phyloP scores from a whole-genome alignment of 2,888 invertebrate species.

The Linnaemya vulpina region DNA sequence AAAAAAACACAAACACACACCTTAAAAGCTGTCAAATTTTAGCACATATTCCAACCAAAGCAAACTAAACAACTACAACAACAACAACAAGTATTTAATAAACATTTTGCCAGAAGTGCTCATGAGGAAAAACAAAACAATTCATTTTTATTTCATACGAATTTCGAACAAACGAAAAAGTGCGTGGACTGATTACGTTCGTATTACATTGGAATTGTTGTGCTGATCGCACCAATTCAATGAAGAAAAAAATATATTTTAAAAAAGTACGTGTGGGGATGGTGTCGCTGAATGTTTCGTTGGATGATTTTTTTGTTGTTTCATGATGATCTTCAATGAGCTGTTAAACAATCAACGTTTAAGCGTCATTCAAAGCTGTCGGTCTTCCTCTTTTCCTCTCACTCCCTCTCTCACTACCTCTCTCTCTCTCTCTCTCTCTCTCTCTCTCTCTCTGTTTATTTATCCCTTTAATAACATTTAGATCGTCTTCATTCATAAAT shows the following conservation, averaged over 20 bases:
- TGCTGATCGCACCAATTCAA: constrained; percentile 5
- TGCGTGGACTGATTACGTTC: constrained; percentile 71
- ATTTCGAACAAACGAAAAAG: constrained; percentile 57
- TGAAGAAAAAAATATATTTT: constrained; percentile 9
- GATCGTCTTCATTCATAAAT: constrained; percentile 58
- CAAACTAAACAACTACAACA: constrained; percentile 49
- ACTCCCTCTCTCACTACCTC: constrained; percentile 23
- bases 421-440: background rate
- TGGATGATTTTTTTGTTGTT: constrained; percentile 35
- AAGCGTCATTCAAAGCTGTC: constrained; percentile 71
- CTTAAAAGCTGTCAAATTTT: constrained; percentile 74
- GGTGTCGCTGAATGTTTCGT: constrained; percentile 22
- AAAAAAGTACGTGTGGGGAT: constrained; percentile 34
- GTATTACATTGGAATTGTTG: constrained; percentile 49
- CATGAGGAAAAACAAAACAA: constrained; percentile 51
- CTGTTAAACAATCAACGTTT: constrained; percentile 72
- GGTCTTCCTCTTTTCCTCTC: constrained; percentile 1
- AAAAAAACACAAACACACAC: constrained; percentile 68
- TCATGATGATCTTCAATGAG: constrained; percentile 70
- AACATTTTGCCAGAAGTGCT: constrained; percentile 58
- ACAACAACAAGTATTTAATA: background rate
- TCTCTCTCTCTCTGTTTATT: background rate
- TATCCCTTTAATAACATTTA: background rate
- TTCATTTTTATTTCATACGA: constrained; percentile 45
- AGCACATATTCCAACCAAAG: constrained; percentile 63